A percentile compares a stretch with the other conserved stretches of the same genome.
Evolutionary conservation across 2,888 invertebrate species (phyloP).

Genomic region (Meliscaeva auricollis): DNA sequence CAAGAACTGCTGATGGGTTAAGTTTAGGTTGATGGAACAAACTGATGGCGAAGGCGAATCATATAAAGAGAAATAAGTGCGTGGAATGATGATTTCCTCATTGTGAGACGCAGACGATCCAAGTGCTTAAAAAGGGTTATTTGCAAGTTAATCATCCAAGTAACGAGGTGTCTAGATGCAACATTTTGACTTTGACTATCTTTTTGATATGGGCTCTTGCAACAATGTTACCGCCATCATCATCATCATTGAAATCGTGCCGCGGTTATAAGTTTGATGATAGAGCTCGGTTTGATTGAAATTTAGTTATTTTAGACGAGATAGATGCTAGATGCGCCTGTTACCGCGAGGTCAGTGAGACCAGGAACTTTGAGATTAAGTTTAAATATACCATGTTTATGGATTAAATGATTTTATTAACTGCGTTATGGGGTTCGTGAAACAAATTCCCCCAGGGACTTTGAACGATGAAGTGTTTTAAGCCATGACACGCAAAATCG

Average conservation of each 20-base stretch:
- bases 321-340: neutral
- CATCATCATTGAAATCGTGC: constrained; percentile 36
- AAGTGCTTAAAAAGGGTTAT: constrained; percentile 62
- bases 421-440: neutral
- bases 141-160: constrained; percentile 46
- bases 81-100: constrained; percentile 46
- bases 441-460: neutral
- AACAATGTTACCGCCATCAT: constrained; percentile 24
- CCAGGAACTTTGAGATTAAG: constrained; percentile 9
- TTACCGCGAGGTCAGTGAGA: constrained; percentile 4
- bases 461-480: too few relatives aligned
- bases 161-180: constrained; percentile 59
- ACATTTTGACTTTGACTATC: constrained; percentile 25
- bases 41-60: constrained; percentile 3
- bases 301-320: constrained; percentile 4
- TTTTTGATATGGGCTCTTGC: neutral
- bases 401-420: constrained; percentile 20
- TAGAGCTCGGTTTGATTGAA: constrained; percentile 8
- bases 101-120: constrained; percentile 37
- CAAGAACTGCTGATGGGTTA: neutral
- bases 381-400: constrained; percentile 26
- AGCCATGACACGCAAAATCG: too few relatives aligned
- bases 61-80: constrained; percentile 41
- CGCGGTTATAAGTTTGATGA: constrained; percentile 40
- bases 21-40: constrained; percentile 21